Percentiles rank a stretch among this genome's conserved stretches.
phyloP scores from a whole-genome alignment of 2,888 invertebrate genomes.

The Endomychus coccineus region DNA sequence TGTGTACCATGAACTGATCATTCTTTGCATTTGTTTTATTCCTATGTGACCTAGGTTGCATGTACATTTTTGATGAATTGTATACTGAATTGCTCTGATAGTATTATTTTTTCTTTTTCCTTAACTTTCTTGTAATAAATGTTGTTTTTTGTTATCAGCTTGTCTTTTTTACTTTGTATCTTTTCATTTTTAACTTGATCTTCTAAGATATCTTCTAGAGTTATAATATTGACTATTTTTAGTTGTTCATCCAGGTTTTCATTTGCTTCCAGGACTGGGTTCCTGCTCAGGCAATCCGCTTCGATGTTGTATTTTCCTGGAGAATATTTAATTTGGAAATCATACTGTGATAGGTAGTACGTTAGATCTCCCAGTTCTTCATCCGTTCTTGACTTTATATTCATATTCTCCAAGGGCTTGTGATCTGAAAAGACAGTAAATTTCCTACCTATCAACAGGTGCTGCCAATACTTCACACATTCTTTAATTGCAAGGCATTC shows the following conservation, averaged over 20 bases:
- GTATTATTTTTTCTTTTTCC: too few species aligned
- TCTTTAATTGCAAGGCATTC: slow-evolving; percentile 19
- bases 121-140: too few species aligned
- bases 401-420: slow-evolving; percentile 18
- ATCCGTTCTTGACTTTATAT: slow-evolving; percentile 21
- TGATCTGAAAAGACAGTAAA: slow-evolving; percentile 17
- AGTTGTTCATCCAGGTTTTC: neutral
- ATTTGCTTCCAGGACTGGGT: neutral
- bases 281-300: slow-evolving; percentile 17
- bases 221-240: slow-evolving; percentile 2
- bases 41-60: slow-evolving; percentile 1
- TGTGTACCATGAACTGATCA: neutral
- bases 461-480: slow-evolving; percentile 18
- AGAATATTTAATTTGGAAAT: slow-evolving; percentile 21
- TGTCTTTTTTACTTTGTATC: too few species aligned
- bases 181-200: too few species aligned
- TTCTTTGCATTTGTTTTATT: slow-evolving; percentile 1
- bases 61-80: too few species aligned
- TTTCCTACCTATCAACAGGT: slow-evolving; percentile 14
- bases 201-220: neutral
- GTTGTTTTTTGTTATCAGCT: too few species aligned
- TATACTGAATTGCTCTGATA: too few species aligned
- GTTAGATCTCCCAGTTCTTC: slow-evolving; percentile 21
- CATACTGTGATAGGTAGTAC: slow-evolving; percentile 21
- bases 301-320: slow-evolving; percentile 19